A percentile compares a stretch with the other conserved stretches of the same genome.
Conservation (phyloP, 2,888 invertebrate genomes). For the Fabriciana adippe region DNA sequence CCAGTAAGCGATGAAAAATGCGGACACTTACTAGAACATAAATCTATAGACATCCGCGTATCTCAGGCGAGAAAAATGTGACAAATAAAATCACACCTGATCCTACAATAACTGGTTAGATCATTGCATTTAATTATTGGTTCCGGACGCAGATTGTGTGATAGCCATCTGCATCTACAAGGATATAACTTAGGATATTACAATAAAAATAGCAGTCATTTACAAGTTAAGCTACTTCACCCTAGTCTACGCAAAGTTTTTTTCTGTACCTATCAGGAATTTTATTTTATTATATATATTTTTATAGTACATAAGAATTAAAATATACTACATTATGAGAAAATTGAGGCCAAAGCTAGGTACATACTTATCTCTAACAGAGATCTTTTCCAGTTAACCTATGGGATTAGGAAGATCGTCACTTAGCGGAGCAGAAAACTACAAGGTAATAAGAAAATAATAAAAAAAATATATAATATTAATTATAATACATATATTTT, state of each 20-base stretch:
- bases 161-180: conserved; percentile 51
- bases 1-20: conserved; percentile 33
- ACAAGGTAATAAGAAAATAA: too few relatives aligned
- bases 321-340: too few relatives aligned
- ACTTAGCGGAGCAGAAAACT: too few relatives aligned
- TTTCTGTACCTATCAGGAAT: too few relatives aligned
- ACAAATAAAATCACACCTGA: conserved; percentile 39
- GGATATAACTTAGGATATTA: conserved; percentile 3
- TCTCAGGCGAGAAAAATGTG: conserved; percentile 39
- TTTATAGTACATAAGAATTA: too few relatives aligned
- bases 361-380: too few relatives aligned
- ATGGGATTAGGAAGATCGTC: too few relatives aligned
- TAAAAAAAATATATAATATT: too few relatives aligned
- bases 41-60: conserved; percentile 41
- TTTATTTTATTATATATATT: too few relatives aligned
- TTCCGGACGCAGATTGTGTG: conserved; percentile 32
- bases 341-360: too few relatives aligned
- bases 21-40: conserved; percentile 33
- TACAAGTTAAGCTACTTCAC: neutral
- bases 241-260: neutral
- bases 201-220: neutral
- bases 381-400: too few relatives aligned
- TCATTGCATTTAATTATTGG: conserved; percentile 32
- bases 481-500: too few relatives aligned
- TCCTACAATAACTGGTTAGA: conserved; percentile 25